Evolutionary conservation across 2,797 vertebrate species (phyloP).

Genomic region (Eospalax fontanierii): DNA sequence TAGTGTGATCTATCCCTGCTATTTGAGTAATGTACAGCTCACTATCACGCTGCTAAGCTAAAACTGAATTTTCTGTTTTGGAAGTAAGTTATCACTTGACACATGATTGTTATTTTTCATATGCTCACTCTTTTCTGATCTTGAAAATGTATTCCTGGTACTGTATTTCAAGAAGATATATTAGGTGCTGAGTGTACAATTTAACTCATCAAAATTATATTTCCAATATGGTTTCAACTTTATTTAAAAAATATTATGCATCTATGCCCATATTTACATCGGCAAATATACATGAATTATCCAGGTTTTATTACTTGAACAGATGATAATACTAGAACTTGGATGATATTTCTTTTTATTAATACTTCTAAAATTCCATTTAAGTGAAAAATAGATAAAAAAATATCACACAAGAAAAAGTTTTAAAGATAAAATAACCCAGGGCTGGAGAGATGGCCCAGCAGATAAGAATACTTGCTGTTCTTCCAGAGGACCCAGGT

Average conservation of each 20-base stretch:
- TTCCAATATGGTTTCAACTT: background rate
- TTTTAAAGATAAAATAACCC: background rate
- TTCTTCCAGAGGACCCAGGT: too few relatives aligned
- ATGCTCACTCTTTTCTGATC: background rate
- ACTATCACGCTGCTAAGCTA: background rate
- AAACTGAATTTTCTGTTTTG: background rate
- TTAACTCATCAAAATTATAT: background rate
- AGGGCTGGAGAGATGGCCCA: too few relatives aligned
- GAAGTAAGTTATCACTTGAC: background rate
- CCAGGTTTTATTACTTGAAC: background rate
- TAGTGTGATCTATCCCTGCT: background rate
- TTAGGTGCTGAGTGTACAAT: background rate
- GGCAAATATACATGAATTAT: background rate
- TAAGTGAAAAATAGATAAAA: background rate
- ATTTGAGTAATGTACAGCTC: background rate
- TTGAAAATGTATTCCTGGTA: background rate
- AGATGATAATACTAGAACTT: background rate
- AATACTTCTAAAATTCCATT: background rate
- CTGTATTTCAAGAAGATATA: background rate
- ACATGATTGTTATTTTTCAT: background rate
- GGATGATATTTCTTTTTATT: background rate
- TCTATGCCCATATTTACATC: background rate
- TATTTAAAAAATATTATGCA: background rate
- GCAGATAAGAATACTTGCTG: too few relatives aligned
- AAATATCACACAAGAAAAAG: slow-evolving; percentile 15